Evolutionary conservation across 1,140 invertebrate genomes (phyloP), one percentile per base, ranked within the genome.

Genomic region (Agrilus planipennis): DNA sequence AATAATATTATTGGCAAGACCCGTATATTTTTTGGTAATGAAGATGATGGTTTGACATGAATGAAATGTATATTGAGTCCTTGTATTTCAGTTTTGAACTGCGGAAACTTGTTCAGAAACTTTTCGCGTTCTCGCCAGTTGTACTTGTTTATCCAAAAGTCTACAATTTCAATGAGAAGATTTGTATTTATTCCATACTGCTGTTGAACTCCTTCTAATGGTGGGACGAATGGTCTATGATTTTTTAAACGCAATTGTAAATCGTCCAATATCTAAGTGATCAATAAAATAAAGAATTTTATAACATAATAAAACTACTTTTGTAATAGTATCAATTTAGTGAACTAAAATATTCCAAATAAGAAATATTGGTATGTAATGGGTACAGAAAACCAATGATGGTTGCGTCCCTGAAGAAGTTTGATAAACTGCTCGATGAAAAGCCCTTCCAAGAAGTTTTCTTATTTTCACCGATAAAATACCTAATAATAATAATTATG

Each of bases 1-100:
- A 88, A 50, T 1, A 94, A 16, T 1, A 93, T 51, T 15, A 90
- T 29, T 0, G 84, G 84, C 2, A 81, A 45, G 1, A 87, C 69
- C 39, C 50, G 49, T 15, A 39, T 12, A 10, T 36, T 25, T 41
- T 38, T 32, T 10, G 63, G n/a, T n/a, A n/a, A n/a, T n/a, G n/a
- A n/a, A n/a, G n/a, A n/a, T 18, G 4, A 10, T 9, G 47, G 39
- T 27, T 32, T 41, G 14, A 38, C 20, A 22, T 37, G 42, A 21
- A 48, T 38, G 39, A 42, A 48, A 32, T 48, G 46, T 17, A 48
- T 41, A 23, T 48, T 35, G 25, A 48, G 29, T 14, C 46, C 46
- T 45, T 41, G 43, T 11, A 46, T 56, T 19, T 75, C 55, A 16
- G 68, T 64, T 32, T 59, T 69, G 53, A 70, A 79, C 35, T 77